phyloP scores from a whole-genome alignment of 2,797 vertebrate genomes.

The Notolepis coatsorum region DNA sequence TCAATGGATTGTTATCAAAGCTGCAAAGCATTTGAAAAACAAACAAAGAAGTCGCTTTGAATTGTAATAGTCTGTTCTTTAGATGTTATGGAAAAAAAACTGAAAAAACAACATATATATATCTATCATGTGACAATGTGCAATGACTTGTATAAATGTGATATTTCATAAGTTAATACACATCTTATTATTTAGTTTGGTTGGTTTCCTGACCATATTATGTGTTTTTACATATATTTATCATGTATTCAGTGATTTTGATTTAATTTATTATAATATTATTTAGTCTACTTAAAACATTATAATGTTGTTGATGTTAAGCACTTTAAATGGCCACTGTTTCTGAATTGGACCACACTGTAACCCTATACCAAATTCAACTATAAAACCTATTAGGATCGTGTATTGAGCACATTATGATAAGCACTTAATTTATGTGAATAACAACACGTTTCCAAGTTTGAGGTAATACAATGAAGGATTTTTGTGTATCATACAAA shows the following conservation, averaged over 20 bases:
- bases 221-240: constrained; percentile 79
- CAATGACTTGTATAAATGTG: constrained; percentile 93
- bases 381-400: constrained; percentile 1
- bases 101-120: constrained; percentile 57
- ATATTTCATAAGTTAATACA: constrained; percentile 79
- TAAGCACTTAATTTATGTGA: constrained; percentile 60
- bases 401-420: constrained; percentile 27
- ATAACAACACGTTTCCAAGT: constrained; percentile 36
- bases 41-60: constrained; percentile 45
- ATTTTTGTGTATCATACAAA: constrained; percentile 19
- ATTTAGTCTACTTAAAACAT: constrained; percentile 59
- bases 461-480: constrained; percentile 26
- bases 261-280: constrained; percentile 56
- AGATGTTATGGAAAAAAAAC: constrained; percentile 50
- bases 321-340: constrained; percentile 92
- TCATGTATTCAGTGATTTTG: constrained; percentile 60
- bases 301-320: constrained; percentile 84
- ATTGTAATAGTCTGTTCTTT: constrained; percentile 59
- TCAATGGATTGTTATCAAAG: constrained; percentile 63
- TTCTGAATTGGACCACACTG: constrained; percentile 68
- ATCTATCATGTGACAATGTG: constrained; percentile 90
- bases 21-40: constrained; percentile 55
- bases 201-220: constrained; percentile 73
- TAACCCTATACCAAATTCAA: constrained; percentile 66
- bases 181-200: constrained; percentile 78